These are phyloP conservation scores for Epinephelus moara DNA, from an alignment of 2,113 vertebrate species.

Conservation along the genomic window DNA sequence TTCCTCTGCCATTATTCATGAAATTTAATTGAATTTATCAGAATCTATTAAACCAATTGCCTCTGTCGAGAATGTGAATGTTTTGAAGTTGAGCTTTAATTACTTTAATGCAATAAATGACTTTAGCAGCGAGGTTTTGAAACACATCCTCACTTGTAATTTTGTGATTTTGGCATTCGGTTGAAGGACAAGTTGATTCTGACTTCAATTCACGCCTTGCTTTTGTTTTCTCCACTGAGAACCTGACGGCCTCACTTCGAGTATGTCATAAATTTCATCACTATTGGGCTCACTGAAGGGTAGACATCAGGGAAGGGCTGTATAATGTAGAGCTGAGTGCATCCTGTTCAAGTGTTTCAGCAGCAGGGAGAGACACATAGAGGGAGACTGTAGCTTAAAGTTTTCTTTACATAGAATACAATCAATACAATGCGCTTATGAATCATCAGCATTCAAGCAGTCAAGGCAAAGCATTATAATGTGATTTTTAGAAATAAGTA, in stretches of 20 bases:
- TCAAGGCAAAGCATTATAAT: not conserved
- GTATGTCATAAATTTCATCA: not conserved
- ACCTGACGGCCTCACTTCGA: not conserved
- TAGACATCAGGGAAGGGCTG: not conserved
- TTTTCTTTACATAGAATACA: not conserved
- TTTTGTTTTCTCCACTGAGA: not conserved
- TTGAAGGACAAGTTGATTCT: not conserved
- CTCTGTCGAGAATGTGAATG: not conserved
- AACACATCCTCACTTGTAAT: not conserved
- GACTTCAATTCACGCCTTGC: not conserved
- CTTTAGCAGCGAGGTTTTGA: not conserved
- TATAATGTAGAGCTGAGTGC: not conserved
- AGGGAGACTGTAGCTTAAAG: not conserved
- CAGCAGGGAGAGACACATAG: not conserved
- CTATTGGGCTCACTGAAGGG: not conserved
- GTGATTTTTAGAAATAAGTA: not conserved
- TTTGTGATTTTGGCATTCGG: not conserved
- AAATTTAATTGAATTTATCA: not conserved
- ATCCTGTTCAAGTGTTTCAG: slow-evolving; percentile 6
- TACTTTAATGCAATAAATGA: not conserved
- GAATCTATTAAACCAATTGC: not conserved
- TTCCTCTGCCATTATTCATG: not conserved
- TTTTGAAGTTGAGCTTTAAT: not conserved
- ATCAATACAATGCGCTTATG: not conserved
- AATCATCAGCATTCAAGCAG: not conserved